phyloP scores from a whole-genome alignment of 2,797 vertebrate genomes.

The Menidia menidia region DNA sequence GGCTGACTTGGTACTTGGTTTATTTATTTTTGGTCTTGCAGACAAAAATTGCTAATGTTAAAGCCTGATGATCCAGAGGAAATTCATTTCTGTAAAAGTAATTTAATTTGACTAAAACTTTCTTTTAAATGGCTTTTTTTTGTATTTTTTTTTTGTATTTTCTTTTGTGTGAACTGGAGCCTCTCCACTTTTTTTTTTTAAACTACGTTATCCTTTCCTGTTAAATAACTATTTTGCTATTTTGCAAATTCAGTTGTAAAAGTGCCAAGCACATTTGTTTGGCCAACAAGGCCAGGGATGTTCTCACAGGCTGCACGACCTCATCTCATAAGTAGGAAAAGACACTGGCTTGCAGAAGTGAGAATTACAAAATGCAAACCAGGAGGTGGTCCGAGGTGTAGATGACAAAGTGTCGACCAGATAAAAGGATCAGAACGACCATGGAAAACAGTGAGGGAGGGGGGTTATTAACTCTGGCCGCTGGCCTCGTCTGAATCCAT shows the following conservation, averaged over 20 bases:
- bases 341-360: not conserved
- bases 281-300: conserved; percentile 43
- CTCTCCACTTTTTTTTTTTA: not conserved
- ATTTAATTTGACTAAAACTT: too few species aligned
- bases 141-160: too few species aligned
- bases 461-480: conserved; percentile 46
- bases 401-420: conserved; percentile 23
- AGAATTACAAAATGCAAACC: conserved; percentile 30
- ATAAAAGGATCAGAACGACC: conserved; percentile 31
- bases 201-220: conserved; percentile 1
- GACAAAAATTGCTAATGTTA: too few species aligned
- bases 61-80: not conserved
- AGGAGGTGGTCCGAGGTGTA: conserved; percentile 26
- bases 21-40: too few species aligned
- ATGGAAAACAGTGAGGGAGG: conserved; percentile 18
- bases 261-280: conserved; percentile 25
- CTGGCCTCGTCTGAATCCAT: conserved; percentile 32
- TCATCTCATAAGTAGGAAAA: conserved; percentile 38
- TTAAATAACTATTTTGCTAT: conserved; percentile 25
- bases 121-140: too few species aligned
- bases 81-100: too few species aligned
- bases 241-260: conserved; percentile 26
- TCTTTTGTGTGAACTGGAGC: not conserved
- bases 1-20: too few species aligned
- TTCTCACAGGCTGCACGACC: conserved; percentile 39